Evolutionary conservation across 2,888 invertebrate species (phyloP).

Genomic region (Eurytoma adleriae): DNA sequence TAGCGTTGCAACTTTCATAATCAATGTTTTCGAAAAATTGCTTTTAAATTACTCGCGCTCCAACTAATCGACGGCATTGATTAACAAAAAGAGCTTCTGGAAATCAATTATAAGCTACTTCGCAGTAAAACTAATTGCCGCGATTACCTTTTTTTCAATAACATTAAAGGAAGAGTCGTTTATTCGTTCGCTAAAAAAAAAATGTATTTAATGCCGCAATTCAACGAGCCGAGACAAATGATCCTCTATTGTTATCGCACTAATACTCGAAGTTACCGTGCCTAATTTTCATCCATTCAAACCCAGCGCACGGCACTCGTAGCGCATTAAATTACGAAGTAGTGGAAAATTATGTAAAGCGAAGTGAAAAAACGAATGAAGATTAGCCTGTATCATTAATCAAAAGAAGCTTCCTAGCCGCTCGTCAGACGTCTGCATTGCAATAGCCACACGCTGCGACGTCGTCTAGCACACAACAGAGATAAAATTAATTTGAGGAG

Average conservation of each 20-base stretch:
- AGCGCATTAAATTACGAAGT: conserved; percentile 2
- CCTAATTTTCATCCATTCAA: conserved; percentile 18
- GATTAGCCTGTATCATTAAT: conserved; percentile 23
- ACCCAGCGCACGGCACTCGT: not conserved
- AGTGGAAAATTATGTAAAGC: not conserved
- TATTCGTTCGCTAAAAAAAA: too few species aligned
- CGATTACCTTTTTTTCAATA: too few species aligned
- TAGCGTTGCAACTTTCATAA: too few species aligned
- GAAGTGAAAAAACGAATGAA: not conserved
- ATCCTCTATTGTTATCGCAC: conserved; percentile 3
- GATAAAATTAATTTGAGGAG: conserved; percentile 45
- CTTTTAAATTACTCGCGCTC: too few species aligned
- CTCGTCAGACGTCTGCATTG: not conserved
- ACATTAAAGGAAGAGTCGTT: too few species aligned
- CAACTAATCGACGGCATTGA: too few species aligned
- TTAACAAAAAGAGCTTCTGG: too few species aligned
- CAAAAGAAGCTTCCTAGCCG: conserved; percentile 19
- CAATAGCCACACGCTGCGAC: not conserved
- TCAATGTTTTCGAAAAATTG: too few species aligned
- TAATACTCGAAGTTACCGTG: conserved; percentile 11
- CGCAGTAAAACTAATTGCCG: too few species aligned
- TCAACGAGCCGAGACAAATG: conserved; percentile 14
- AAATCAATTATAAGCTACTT: too few species aligned
- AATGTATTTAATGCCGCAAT: not conserved
- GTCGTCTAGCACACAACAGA: not conserved